Conservation (phyloP, 2,797 vertebrate genomes). For the Tenualosa thibaudeaui region DNA sequence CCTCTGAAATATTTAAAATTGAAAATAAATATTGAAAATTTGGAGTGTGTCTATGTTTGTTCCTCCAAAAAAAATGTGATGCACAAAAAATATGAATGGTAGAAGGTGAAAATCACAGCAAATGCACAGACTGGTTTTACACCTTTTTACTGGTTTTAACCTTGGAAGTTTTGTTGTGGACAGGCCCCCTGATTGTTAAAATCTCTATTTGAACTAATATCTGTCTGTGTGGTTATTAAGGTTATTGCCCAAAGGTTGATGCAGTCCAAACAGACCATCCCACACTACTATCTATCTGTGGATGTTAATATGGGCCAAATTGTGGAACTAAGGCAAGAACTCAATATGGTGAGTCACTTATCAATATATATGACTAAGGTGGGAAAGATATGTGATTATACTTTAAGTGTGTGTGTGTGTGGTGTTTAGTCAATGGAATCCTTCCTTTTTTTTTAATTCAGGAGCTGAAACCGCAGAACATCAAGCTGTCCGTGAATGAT, state of each 20-base stretch:
- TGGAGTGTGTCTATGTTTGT: too few species aligned
- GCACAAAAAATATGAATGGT: too few species aligned
- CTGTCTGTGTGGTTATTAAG: slow-evolving; percentile 61
- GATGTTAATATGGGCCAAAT: slow-evolving; percentile 95
- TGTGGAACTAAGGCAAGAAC: slow-evolving; percentile 87
- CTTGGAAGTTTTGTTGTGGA: too few species aligned
- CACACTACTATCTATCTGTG: slow-evolving; percentile 97
- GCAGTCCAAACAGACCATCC: slow-evolving; percentile 98
- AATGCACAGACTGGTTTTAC: too few species aligned
- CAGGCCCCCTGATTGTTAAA: not conserved
- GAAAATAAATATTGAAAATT: too few species aligned
- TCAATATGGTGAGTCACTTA: slow-evolving; percentile 81
- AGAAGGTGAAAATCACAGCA: too few species aligned
- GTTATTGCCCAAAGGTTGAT: slow-evolving; percentile 96
- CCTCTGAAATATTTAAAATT: too few species aligned
- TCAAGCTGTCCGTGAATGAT: slow-evolving; percentile 96
- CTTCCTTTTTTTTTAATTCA: slow-evolving; percentile 49
- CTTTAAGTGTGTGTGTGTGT: not conserved
- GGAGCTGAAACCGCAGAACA: slow-evolving; percentile 84
- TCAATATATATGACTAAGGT: not conserved
- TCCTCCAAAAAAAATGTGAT: too few species aligned
- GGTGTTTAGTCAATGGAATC: not conserved
- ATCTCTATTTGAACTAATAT: not conserved
- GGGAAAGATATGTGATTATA: not conserved
- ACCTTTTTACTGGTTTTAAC: too few species aligned